Conservation (phyloP, 2,113 vertebrate genomes). For the Podocnemis expansa region DNA sequence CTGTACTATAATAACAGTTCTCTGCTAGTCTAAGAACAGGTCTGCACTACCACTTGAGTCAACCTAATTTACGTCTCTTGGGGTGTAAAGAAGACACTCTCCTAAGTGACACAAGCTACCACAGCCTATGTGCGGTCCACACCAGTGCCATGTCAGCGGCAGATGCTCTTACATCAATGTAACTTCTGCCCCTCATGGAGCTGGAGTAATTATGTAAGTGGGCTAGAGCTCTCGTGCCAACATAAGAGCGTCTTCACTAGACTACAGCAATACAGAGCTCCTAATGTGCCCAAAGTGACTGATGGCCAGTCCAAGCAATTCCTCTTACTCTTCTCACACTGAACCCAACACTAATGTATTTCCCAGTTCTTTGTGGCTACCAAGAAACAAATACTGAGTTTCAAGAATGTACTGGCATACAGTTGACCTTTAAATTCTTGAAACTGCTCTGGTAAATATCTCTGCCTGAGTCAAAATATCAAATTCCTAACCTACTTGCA, state of each 20-base stretch:
- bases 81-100: too few relatives aligned
- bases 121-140: too few relatives aligned
- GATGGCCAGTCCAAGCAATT: background rate
- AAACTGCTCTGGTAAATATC: background rate
- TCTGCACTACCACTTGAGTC: too few relatives aligned
- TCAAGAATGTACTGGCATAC: background rate
- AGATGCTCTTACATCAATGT: too few relatives aligned
- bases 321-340: fast-evolving
- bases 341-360: background rate
- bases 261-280: too few relatives aligned
- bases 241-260: too few relatives aligned
- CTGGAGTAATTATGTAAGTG: too few relatives aligned
- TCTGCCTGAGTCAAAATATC: background rate
- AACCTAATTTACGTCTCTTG: too few relatives aligned
- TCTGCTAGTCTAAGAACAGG: background rate
- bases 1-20: background rate
- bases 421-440: fast-evolving
- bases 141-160: too few relatives aligned
- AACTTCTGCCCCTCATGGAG: too few relatives aligned
- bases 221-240: too few relatives aligned
- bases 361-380: background rate
- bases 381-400: background rate
- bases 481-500: background rate
- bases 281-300: background rate
- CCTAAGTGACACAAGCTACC: too few relatives aligned